phyloP scores from a whole-genome alignment of 2,113 vertebrate genomes.

The Macroglossus sobrinus region DNA sequence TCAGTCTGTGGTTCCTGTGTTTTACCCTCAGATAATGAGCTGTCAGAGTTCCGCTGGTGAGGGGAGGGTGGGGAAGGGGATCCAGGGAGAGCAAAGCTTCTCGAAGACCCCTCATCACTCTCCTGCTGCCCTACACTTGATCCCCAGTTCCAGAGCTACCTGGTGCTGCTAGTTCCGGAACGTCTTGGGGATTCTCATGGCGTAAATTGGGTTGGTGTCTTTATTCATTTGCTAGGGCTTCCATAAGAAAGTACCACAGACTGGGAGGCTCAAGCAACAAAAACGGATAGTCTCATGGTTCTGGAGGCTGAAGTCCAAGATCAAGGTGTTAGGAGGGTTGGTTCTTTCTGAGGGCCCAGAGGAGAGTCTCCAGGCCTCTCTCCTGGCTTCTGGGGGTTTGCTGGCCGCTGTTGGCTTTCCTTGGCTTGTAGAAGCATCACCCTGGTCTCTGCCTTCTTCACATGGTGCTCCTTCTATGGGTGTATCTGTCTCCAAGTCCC shows the following conservation, averaged over 20 bases:
- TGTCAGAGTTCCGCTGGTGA: background rate
- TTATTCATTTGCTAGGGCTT: background rate
- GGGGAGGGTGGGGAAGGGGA: background rate
- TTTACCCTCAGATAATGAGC: background rate
- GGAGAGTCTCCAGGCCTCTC: background rate
- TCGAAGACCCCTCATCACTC: background rate
- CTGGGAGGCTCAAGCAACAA: accelerated
- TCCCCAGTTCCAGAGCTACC: background rate
- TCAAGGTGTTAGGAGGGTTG: accelerated
- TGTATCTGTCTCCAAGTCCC: background rate
- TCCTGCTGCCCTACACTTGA: accelerated
- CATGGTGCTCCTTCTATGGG: background rate
- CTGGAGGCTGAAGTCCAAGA: background rate
- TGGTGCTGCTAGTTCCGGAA: background rate
- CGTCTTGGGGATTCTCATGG: background rate
- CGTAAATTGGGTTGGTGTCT: background rate
- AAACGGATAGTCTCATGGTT: background rate
- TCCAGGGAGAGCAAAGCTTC: background rate
- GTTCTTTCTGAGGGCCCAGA: background rate
- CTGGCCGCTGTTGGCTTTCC: background rate
- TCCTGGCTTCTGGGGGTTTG: background rate
- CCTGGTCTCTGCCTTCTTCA: background rate
- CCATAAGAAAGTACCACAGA: background rate
- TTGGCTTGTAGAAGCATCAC: background rate
- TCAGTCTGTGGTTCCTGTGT: background rate